Conservation (phyloP, 2,888 invertebrate genomes). For the Tortrix viridana region DNA sequence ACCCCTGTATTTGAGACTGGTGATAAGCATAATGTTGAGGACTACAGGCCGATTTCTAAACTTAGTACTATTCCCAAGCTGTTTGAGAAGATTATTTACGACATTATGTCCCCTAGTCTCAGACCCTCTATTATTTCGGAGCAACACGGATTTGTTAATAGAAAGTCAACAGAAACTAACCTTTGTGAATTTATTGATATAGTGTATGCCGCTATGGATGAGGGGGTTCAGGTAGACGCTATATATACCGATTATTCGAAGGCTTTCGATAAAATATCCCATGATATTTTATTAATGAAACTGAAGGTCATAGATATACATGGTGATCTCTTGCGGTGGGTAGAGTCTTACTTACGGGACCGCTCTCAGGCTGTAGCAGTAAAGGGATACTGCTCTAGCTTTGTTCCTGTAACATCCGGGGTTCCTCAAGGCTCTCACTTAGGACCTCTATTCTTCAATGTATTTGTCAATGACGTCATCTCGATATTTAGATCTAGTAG, state of each 20-base stretch:
- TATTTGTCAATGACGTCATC: neutral
- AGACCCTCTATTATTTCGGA: neutral
- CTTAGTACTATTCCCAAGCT: neutral
- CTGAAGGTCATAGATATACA: neutral
- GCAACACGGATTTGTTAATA: neutral
- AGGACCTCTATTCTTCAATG: neutral
- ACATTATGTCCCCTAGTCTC: neutral
- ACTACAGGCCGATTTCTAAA: neutral
- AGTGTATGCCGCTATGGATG: neutral
- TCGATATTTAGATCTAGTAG: neutral
- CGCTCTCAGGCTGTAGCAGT: neutral
- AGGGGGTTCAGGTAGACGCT: neutral
- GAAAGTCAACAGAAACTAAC: neutral
- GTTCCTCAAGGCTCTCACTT: neutral
- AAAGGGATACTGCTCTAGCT: neutral
- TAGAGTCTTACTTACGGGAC: neutral
- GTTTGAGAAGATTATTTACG: neutral
- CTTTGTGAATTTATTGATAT: neutral
- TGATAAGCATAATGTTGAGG: neutral
- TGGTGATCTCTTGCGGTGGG: neutral
- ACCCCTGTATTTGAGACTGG: neutral
- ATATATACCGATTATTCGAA: too few species aligned
- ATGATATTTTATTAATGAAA: neutral
- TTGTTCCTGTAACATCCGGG: neutral
- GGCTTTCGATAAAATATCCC: neutral